phyloP scores from a whole-genome alignment of 2,797 vertebrate species.

The Podarcis lilfordi region DNA sequence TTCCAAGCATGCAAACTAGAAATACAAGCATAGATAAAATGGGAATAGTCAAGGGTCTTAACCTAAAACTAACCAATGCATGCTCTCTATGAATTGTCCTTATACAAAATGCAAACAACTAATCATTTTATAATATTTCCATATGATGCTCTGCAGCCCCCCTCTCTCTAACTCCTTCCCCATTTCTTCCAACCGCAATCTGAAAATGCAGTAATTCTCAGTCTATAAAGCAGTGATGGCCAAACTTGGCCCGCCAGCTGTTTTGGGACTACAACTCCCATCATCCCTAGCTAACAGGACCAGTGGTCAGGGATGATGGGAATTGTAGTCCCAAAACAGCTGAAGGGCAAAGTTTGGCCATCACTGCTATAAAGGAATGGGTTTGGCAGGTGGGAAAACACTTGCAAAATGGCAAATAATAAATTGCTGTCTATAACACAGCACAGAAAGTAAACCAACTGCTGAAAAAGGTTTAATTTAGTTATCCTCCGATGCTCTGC shows the following conservation, averaged over 20 bases:
- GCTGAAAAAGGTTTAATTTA: background rate
- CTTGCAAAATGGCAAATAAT: background rate
- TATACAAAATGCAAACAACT: background rate
- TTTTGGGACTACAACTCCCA: too few relatives aligned
- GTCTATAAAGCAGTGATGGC: too few relatives aligned
- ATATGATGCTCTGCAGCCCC: background rate
- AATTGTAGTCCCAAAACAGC: too few relatives aligned
- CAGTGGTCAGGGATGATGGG: too few relatives aligned
- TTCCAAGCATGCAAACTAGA: background rate
- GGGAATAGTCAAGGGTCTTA: background rate
- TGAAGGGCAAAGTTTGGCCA: too few relatives aligned
- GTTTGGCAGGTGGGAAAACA: background rate
- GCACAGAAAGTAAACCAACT: background rate
- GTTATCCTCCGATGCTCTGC: background rate
- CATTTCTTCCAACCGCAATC: background rate
- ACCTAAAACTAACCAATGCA: slow-evolving; percentile 4
- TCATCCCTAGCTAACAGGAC: too few relatives aligned
- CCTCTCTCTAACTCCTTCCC: too few relatives aligned
- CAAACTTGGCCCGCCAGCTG: too few relatives aligned
- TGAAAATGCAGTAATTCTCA: background rate
- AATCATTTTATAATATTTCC: background rate
- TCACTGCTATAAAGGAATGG: background rate
- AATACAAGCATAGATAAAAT: slow-evolving; percentile 11
- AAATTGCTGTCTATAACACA: background rate
- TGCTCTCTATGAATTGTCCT: background rate